Evolutionary conservation across 2,113 vertebrate genomes (phyloP).

Genomic region (Pelobates fuscus): DNA sequence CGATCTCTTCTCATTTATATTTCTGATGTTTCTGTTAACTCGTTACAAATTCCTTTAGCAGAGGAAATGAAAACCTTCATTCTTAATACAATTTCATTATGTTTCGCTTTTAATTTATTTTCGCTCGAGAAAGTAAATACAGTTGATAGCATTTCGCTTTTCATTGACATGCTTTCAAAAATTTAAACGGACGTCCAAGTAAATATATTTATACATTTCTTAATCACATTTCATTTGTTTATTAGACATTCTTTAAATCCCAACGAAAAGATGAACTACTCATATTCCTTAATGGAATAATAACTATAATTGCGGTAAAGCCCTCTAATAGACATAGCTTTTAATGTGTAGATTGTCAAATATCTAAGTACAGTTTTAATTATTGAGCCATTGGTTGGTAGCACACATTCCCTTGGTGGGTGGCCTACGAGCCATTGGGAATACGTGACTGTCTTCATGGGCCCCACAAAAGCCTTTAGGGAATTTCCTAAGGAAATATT

Average conservation of each 20-base stretch:
- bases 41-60: no score
- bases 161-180: no score
- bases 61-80: neutral
- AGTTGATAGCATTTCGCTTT: no score
- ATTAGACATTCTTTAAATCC: slow-evolving; percentile 19
- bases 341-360: slow-evolving; percentile 7
- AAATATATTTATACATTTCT: slow-evolving; percentile 19
- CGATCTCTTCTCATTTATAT: no score
- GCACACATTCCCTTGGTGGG: slow-evolving; percentile 27
- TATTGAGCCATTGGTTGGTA: slow-evolving; percentile 12
- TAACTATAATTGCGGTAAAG: slow-evolving; percentile 8
- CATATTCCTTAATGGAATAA: slow-evolving; percentile 10
- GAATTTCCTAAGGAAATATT: slow-evolving; percentile 45
- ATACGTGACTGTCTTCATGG: slow-evolving; percentile 21
- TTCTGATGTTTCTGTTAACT: no score
- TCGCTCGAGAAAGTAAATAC: slow-evolving; percentile 1
- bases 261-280: slow-evolving; percentile 31
- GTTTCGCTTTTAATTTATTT: slow-evolving; percentile 17
- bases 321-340: slow-evolving; percentile 19
- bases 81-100: neutral
- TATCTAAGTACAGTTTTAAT: slow-evolving; percentile 21
- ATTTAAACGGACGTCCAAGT: no score
- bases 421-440: slow-evolving; percentile 34
- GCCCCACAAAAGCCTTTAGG: slow-evolving; percentile 29
- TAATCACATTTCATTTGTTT: slow-evolving; percentile 30